Base-by-base conservation (phyloP, 1,140 invertebrate genomes). In the Anastatus disparis region DNA sequence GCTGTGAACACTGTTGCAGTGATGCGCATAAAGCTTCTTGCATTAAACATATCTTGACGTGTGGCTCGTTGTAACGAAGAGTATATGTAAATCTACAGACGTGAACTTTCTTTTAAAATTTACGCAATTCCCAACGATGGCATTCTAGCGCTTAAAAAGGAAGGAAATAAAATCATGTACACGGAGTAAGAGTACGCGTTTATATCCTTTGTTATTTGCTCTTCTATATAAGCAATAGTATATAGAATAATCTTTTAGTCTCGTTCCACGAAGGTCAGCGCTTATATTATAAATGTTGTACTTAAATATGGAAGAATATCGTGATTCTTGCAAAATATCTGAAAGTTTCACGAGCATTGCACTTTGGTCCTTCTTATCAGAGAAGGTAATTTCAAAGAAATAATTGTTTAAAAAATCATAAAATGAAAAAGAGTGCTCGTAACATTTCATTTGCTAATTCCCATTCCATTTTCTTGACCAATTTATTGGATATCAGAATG, bases 61-160 rank as follows among this genome's bases (percentile, higher is more conserved):
- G 63, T 63, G 27, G 70, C 75, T 77, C 76, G 74, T 77, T 77
- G 76, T 77, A 75, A 66, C 71, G 70, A 73, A 71, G 63, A 74
- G 67, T 76, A 74, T 58, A 66, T 73, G n/a, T n/a, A n/a, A n/a
- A 63, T 73, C 52, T 71, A 72, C 42, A 74, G 44, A 61, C 61
- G 46, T 74, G 73, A 46, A 29, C 26, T 35, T 66, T 44, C n/a
- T 24, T n/a, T n/a, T 9, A 12, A 22, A 63, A 17, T 63, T 26
- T 38, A 55, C 63, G 63, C 38, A 27, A 20, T 55, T 52, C 24
- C 22, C 53, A 58, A 46, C 17, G 53, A 67, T 29, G 64, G 53
- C 53, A 24, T 20, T 12, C 50, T 62, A 42, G n/a, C 44, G 59
- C 42, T 48, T 13, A 27, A 55, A 55, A n/a, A 12, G 12, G 24